phyloP scores from a whole-genome alignment of 1,140 invertebrate genomes.

The Brachionus asplanchnoidis region DNA sequence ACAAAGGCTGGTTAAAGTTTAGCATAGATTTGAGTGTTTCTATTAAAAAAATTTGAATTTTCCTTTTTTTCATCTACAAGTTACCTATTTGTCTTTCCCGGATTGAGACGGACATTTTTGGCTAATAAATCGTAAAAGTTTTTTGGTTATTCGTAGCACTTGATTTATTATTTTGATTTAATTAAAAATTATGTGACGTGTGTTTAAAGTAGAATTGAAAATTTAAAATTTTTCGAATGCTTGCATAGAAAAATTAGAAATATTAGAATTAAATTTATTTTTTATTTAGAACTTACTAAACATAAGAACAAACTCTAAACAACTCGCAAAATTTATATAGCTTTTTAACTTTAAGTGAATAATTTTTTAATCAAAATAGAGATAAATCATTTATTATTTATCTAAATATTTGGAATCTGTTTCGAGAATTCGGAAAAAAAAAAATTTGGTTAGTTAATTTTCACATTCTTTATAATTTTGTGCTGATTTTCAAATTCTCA shows the following conservation, averaged over 20 bases:
- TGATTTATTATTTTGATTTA: neutral
- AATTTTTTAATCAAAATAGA: too few relatives aligned
- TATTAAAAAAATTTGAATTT: neutral
- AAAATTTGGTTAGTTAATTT: too few relatives aligned
- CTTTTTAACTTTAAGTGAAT: neutral
- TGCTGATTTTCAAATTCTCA: too few relatives aligned
- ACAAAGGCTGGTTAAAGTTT: constrained; percentile 19
- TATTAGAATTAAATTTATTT: neutral
- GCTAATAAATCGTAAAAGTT: neutral
- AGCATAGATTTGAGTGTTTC: constrained; percentile 38
- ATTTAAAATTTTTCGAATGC: neutral
- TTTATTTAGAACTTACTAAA: neutral
- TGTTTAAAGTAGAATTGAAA: neutral
- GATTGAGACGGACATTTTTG: constrained; percentile 28
- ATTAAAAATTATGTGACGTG: constrained; percentile 32
- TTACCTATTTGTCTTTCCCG: constrained; percentile 35
- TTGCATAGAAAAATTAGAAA: neutral
- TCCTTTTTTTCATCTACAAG: neutral
- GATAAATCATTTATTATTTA: too few relatives aligned
- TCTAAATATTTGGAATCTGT: too few relatives aligned
- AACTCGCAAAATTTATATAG: too few relatives aligned
- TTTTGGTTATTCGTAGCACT: neutral
- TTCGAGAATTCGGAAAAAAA: too few relatives aligned
- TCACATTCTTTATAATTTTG: too few relatives aligned
- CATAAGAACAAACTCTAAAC: neutral